Base-by-base conservation (phyloP, 1,140 invertebrate species). In the Microplitis mediator region DNA sequence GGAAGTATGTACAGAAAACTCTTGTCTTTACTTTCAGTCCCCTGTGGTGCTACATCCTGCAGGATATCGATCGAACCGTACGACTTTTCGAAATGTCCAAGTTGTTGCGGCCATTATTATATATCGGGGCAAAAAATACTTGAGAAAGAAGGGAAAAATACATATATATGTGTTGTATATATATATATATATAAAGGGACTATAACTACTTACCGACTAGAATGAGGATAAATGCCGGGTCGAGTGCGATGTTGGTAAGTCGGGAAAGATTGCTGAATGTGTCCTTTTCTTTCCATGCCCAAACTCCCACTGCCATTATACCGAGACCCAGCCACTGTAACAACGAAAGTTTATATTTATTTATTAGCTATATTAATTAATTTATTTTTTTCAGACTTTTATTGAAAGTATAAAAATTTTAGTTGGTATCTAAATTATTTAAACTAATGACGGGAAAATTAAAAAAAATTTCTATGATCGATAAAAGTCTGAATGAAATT, bases 261-360 rank as follows among this genome's bases (percentile, higher is more conserved):
- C 94, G 91, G 32, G 93, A 91, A 51, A 98, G 89, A 87, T 98
- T 98, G 81, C 93, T 95, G 82, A 98, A 97, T 74, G 95, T 97
- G 82, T 98, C 96, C 87, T 99, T 99, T 85, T 99, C 97, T 54
- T 92, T 93, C 95, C 97, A 98, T 62, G 97, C 97, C 97, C 97
- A 99, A 63, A 98, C 89, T 54, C 97, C 97, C 62, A 98, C 91
- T 4, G 94, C 94, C 80, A 96, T 88, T 72, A 98, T 92, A 35
- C 92, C 90, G 23, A 97, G 88, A 8, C 96, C 97, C 58, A 96
- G 86, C 79, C 97, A 89, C 96, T 97, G 88, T 78, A 91, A 90
- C 74, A 81, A 83, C 58, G 75, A 81, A 80, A 78, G 68, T 31
- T 72, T 54, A 32, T 50, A 34, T 54, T 14, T 54, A 14, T 54